Percentiles rank a stretch among this genome's conserved stretches.
phyloP scores from a whole-genome alignment of 1,140 invertebrate genomes.

The Diploscapter pachys region DNA sequence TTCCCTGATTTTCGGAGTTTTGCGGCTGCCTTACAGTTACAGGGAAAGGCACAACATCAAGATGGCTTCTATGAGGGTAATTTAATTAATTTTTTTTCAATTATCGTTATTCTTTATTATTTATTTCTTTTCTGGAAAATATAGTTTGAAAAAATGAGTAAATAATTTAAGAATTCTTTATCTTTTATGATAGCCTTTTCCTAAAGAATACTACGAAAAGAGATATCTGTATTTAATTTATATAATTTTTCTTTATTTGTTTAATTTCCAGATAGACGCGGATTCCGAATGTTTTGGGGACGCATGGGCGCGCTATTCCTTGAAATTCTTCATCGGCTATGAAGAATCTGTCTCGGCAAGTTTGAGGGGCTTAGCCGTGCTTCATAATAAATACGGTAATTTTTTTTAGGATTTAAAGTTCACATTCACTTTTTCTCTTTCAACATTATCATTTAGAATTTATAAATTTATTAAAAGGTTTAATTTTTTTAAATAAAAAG shows the following conservation, averaged over 20 bases:
- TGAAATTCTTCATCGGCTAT: constrained; percentile 89
- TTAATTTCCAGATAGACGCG: constrained; percentile 61
- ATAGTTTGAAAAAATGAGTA: constrained; percentile 16
- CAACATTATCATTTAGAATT: too few relatives aligned
- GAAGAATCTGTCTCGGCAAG: constrained; percentile 94
- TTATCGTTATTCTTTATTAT: background rate
- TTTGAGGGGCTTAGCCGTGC: constrained; percentile 87
- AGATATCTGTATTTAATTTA: constrained; percentile 11
- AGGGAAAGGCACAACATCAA: too few relatives aligned
- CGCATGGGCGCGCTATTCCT: constrained; percentile 74
- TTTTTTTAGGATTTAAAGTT: background rate
- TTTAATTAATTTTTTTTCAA: too few relatives aligned
- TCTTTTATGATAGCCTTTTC: constrained; percentile 12
- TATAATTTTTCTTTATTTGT: constrained; percentile 60
- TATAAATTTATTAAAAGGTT: background rate
- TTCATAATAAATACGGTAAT: constrained; percentile 87
- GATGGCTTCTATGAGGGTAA: too few relatives aligned
- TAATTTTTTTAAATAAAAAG: background rate
- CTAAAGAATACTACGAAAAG: constrained; percentile 68
- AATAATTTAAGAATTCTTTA: constrained; percentile 22
- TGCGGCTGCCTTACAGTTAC: too few relatives aligned
- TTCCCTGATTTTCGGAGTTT: too few relatives aligned
- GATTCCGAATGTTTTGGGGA: constrained; percentile 81
- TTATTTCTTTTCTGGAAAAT: constrained; percentile 29
- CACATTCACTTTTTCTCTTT: background rate